Base-by-base conservation (phyloP, 2,888 invertebrate species). In the Leptinotarsa tumamoca region DNA sequence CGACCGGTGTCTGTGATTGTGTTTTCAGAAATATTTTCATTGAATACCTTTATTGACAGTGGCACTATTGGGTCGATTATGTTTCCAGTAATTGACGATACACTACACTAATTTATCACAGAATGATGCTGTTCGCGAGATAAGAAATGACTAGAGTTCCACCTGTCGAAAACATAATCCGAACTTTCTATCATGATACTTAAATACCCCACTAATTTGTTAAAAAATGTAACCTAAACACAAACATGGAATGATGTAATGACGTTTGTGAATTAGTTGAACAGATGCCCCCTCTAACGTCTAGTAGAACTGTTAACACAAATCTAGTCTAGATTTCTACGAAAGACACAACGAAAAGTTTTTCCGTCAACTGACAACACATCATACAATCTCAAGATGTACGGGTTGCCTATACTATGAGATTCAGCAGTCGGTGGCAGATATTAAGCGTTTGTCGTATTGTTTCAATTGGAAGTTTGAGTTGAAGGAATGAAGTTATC, bases 121-220 rank as follows among this genome's bases (percentile, higher is more conserved):
- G 79, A 77, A 78, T 63, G 43, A 73, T 75, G 71, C 68, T 68
- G 63, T 51, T 68, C 67, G 50, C 67, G 18, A 71, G 76, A 73
- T 73, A 73, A 75, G 58, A 71, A 73, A 77, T 79, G 82, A 82
- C 80, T 81, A 81, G 80, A 80, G 67, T 73, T 51, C 72, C 73
- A 78, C 73, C 75, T 76, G 73, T 79, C 72, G 71, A 74, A 79
- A 76, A 78, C 74, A 78, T 80, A 79, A 75, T 79, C 73, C 78
- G 79, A 72, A 82, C 82, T 82, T 81, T 81, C 81, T 81, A 82
- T 78, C 78, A 79, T 80, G 74, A 80, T 79, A 75, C 71, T 72
- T 73, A 74, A 81, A 82, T 79, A 78, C 76, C 73, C 76, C 79
- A 79, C 80, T 80, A 80, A 82, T 81, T 79, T 78, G 63, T 33